Evolutionary conservation across 2,888 invertebrate genomes (phyloP), one percentile per base, ranked within the genome.

Genomic region (Microctonus hyperodae): DNA sequence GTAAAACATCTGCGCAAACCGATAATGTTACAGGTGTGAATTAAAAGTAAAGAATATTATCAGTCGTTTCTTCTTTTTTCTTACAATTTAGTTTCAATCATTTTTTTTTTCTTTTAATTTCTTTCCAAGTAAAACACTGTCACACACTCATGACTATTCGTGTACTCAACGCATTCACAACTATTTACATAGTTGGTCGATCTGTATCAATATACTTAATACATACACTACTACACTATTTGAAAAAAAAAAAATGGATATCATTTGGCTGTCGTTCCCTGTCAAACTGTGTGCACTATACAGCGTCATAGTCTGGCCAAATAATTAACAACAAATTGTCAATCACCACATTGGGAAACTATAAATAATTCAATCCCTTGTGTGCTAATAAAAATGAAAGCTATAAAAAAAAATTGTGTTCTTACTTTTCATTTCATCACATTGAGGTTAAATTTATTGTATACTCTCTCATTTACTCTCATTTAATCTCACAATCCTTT

Each of bases 11-110:
- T 60, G 60, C 50, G 60, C 33, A 33, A 50, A 50, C 44, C n/a
- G 20, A 60, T 60, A 48, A 60, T 33, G 60, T 9, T 44, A 9
- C 60, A 60, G 50, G 60, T 60, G 60, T 60, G 50, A 60, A 60
- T 50, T 50, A 1, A 31, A 60, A 22, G 33, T 60, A 60, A 60
- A 60, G 28, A 60, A 50, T 16, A 44, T 20, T 50, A 50, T 60
- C 44, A 50, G 44, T 60, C 60, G 50, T 13, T 60, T 50, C 11
- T 60, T 44, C 50, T 50, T 60, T 13, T 48, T 50, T n/a, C 5
- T 20, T 20, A 16, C 16, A 50, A 20, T 33, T 7, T 33, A 10
- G 31, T 31, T 16, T 16, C n/a, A 16, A 33, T 31, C 16, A 16
- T 44, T 44, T 44, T 44, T 7, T 44, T 44, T 16, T 44, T n/a